Percentiles rank a stretch among this genome's conserved stretches.
Evolutionary conservation across 2,888 invertebrate species (phyloP).

Genomic region (Orchestes rusci): DNA sequence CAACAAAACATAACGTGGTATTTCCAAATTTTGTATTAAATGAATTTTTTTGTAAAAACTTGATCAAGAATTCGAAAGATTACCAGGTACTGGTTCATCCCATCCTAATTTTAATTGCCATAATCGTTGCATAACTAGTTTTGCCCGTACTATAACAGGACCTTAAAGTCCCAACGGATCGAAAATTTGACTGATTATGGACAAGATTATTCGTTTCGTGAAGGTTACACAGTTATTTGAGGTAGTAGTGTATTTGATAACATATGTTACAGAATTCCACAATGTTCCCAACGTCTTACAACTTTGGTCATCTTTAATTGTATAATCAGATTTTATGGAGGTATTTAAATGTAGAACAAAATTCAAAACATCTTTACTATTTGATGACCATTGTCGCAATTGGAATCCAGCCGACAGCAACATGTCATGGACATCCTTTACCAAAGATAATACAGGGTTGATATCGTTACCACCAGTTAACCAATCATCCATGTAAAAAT

Average conservation of each 20-base stretch:
- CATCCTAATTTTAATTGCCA: too few species aligned
- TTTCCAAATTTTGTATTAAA: not conserved
- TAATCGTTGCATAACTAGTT: not conserved
- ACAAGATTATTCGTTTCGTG: slow-evolving; percentile 1
- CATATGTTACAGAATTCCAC: not conserved
- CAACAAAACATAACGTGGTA: not conserved
- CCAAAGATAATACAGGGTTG: not conserved
- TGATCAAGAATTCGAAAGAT: too few species aligned
- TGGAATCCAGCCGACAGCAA: not conserved
- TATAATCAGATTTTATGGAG: not conserved
- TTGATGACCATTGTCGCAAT: not conserved
- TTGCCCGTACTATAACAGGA: slow-evolving; percentile 1
- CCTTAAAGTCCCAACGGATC: slow-evolving; percentile 5
- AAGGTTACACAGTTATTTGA: not conserved
- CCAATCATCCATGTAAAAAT: slow-evolving; percentile 1
- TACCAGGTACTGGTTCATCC: too few species aligned
- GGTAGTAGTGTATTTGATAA: not conserved
- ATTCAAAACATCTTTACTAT: not conserved
- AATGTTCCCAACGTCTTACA: not conserved
- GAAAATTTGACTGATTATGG: slow-evolving; percentile 1
- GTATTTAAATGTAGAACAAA: too few species aligned
- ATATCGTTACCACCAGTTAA: not conserved
- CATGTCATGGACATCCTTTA: not conserved
- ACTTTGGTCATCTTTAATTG: not conserved
- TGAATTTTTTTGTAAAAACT: not conserved